These are phyloP conservation scores for Toxotes lorentzi DNA, from an alignment of 2,797 vertebrate species.

Conservation along the genomic window DNA sequence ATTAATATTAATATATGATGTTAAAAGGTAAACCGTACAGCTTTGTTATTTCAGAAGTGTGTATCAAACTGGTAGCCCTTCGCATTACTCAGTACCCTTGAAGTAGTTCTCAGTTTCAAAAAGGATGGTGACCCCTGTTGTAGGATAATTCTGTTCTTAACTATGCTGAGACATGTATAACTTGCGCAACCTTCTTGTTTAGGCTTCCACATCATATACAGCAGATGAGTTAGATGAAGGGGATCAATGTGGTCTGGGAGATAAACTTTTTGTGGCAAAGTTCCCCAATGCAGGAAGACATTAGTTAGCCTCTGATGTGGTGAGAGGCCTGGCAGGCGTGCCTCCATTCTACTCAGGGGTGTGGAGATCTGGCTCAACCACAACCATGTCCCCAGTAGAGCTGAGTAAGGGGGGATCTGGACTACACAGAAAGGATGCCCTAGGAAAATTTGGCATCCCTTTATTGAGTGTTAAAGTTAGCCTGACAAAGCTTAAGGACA, in stretches of 20 bases:
- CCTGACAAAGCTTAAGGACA: slow-evolving; percentile 8
- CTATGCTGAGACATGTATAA: neutral
- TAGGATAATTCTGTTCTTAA: neutral
- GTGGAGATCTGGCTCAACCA: slow-evolving; percentile 52
- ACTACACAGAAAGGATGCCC: slow-evolving; percentile 10
- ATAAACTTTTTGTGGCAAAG: slow-evolving; percentile 43
- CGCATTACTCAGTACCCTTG: too few relatives aligned
- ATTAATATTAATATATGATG: too few relatives aligned
- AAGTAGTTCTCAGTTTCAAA: too few relatives aligned
- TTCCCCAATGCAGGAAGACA: slow-evolving; percentile 55
- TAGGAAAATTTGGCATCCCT: neutral
- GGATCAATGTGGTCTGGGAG: slow-evolving; percentile 37
- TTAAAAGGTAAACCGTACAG: too few relatives aligned
- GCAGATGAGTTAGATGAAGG: slow-evolving; percentile 29
- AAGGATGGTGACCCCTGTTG: neutral
- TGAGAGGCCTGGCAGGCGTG: slow-evolving; percentile 42
- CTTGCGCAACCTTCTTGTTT: neutral
- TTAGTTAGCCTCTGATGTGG: slow-evolving; percentile 70
- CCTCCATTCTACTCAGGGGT: slow-evolving; percentile 42
- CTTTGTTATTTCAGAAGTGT: neutral
- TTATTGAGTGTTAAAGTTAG: neutral
- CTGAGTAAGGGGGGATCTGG: slow-evolving; percentile 22
- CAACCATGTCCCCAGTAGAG: slow-evolving; percentile 42
- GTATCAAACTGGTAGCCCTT: too few relatives aligned
- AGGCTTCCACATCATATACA: slow-evolving; percentile 5